Base-by-base conservation (phyloP, 1,140 invertebrate species). In the Leguminivora glycinivorella region DNA sequence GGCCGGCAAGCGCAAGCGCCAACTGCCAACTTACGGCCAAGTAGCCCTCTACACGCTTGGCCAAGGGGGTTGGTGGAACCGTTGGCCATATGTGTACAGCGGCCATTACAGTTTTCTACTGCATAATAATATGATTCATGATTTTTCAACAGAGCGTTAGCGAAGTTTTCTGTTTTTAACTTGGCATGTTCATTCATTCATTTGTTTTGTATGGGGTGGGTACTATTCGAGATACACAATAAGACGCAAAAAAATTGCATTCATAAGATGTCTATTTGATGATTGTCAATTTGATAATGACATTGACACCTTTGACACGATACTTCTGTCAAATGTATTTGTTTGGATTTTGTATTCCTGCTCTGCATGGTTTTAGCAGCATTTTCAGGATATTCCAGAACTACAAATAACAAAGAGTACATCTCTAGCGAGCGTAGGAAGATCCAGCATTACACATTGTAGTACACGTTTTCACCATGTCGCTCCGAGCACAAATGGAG, bases 401-500 rank as follows among this genome's bases (percentile, higher is more conserved):
- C n/a, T 4, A n/a, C 4, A 47, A 14, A 19, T 22, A 22, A 52
- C 47, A 1, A 9, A 22, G 19, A 52, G 47, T 17, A 2, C 14
- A 47, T 4, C 17, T 17, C n/a, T 47, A 52, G 43, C 19, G 17
- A 22, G 19, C 19, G 17, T 52, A 10, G 10, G 17, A 22, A 22
- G 47, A 2, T 52, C 47, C 47, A 52, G 47, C 17, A n/a, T 52
- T 19, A 19, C n/a, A 5, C 4, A 52, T 22, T 52, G 19, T 52
- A 52, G 19, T 6, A 52, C 17, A 25, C n/a, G 40, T 43, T 14
- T 17, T 43, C 19, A 80, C 22, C 60, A 90, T 88, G 88, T 80
- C 85, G 12, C 63, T 83, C n/a, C 78, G 77, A 68, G 77, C 83
- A 71, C 76, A 87, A 79, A 68, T 84, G 34, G 84, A 93, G 78